Evolutionary conservation across 2,113 vertebrate genomes (phyloP), one percentile per base, ranked within the genome.

Genomic region (Toxotes chatareus): DNA sequence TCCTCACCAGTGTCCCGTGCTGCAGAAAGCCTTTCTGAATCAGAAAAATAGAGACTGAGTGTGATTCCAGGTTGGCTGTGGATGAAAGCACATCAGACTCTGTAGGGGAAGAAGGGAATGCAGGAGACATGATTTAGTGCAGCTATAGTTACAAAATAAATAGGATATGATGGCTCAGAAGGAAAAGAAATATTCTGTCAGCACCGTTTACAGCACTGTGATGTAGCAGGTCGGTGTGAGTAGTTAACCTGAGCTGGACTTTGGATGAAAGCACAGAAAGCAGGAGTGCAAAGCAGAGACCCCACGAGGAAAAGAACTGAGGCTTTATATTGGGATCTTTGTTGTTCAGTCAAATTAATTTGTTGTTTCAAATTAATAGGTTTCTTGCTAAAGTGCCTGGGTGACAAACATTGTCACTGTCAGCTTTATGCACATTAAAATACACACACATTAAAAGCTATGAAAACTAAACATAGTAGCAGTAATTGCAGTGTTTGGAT

Each of bases 21-120:
- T 60, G 36, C 44, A 66, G 65, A 23, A 56, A 71, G 42, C 51
- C 59, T 68, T 21, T 64, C 36, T 78, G 55, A 56, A 79, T 40
- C 70, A 77, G 76, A 79, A 79, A 80, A 72, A 9, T 83, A 70
- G 88, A 60, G 71, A 72, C 73, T 59, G 44, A 67, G 86, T 91
- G 91, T 81, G 88, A 93, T 32, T 83, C 71, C 74, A 85, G 44
- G 71, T 86, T 42, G 82, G 88, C 86, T 57, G 2, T 21, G 7
- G 86, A 91, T 89, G 38, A 92, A 88, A 88, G 74, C n/a, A 4
- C 1, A 13, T 27, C 70, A 32, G 9, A 17, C 16, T 59, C 21
- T 40, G 67, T 34, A 69, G 38, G 40, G 46, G n/a, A 72, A 38
- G 71, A 49, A 59, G 44, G 51, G 16, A 61, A 40, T 36, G 9